Base-by-base conservation (phyloP, 2,888 invertebrate genomes). In the Ophioninae sp. region DNA sequence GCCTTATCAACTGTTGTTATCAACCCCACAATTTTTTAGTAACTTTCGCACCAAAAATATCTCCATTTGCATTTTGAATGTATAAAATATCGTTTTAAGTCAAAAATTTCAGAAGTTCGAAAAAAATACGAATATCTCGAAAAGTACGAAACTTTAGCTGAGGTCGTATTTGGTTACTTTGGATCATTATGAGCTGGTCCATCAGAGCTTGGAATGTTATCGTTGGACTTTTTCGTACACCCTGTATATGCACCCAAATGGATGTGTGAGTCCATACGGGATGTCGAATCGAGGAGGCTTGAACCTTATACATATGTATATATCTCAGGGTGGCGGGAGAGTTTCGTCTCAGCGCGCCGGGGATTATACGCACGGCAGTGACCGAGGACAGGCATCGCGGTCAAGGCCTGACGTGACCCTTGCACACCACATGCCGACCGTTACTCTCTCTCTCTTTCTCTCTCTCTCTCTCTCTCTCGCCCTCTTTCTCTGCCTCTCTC, bases 371-470 rank as follows among this genome's bases (percentile, higher is more conserved):
- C 81, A 85, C 86, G 86, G 79, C 81, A 85, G 82, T 85, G 73
- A 83, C 81, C 84, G 83, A 85, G 86, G 85, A 78, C 80, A 86
- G 84, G 76, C 81, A 85, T 85, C 85, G 83, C 83, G 85, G 87
- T 87, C 87, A 85, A 85, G 84, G 86, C 77, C 85, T 79, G 83
- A 79, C 79, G 80, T 81, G 85, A 83, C 86, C 84, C 67, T 85
- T 86, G 72, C 81, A 79, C 84, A 82, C 84, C 67, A 76, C 81
- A 79, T 74, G 73, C 71, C 79, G 83, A 83, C 85, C 83, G 81
- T 84, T 85, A 63, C 58, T 81, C 81, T 79, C 83, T 76, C 69
- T 63, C 75, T 59, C 64, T 74, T 59, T 59, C 71, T 71, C 41
- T 51, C 72, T 63, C 61, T 65, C 30, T 58, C 20, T 74, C 58